Percentiles rank a stretch among this genome's conserved stretches.
phyloP scores from a whole-genome alignment of 2,888 invertebrate genomes.

The Xanthia togata region DNA sequence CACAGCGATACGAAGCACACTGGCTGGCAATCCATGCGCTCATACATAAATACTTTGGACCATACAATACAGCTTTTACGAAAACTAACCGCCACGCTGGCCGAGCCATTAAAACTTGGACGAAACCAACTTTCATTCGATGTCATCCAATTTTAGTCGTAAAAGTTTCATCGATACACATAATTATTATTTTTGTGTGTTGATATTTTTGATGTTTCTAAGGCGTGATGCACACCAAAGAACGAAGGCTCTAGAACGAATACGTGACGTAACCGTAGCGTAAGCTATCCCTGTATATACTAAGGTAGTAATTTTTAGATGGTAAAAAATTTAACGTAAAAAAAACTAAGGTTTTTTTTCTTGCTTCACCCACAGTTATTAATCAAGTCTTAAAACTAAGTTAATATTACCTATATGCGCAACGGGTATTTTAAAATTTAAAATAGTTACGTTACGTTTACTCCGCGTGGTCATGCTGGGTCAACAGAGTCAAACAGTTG shows the following conservation, averaged over 20 bases:
- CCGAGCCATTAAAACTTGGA: constrained; percentile 75
- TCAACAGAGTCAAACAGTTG: background rate
- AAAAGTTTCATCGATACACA: constrained; percentile 42
- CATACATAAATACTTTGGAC: constrained; percentile 62
- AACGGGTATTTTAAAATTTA: background rate
- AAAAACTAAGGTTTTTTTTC: no score
- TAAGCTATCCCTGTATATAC: no score
- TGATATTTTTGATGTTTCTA: background rate
- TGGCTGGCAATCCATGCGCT: constrained; percentile 58
- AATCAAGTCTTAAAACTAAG: background rate
- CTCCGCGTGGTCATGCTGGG: background rate
- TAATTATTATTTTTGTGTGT: constrained; percentile 29
- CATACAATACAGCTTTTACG: constrained; percentile 68
- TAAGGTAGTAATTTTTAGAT: no score
- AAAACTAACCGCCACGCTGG: constrained; percentile 69
- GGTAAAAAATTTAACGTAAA: no score
- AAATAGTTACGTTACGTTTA: background rate
- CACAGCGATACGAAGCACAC: constrained; percentile 55
- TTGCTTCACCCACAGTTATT: no score
- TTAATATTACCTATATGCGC: background rate
- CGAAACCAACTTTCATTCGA: constrained; percentile 69
- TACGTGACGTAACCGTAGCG: background rate
- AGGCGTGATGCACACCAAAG: background rate
- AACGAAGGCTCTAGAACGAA: background rate
- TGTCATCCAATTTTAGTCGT: constrained; percentile 61